Evolutionary conservation across 2,797 vertebrate species (phyloP), one percentile per base, ranked within the genome.

Genomic region (Diglossa cyanea): DNA sequence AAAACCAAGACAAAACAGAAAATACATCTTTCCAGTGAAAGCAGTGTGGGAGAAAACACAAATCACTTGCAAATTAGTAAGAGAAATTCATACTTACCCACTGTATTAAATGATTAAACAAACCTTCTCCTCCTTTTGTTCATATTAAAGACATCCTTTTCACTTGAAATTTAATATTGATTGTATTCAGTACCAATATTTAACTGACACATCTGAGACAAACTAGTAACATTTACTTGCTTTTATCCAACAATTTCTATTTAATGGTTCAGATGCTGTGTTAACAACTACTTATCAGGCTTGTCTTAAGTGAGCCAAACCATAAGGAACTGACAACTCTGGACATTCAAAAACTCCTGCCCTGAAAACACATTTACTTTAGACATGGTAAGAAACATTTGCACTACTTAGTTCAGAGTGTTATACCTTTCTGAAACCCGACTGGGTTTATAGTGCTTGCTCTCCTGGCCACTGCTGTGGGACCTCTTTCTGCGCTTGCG

Each of bases 401-500:
- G 76, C 25, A 24, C 47, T 90, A 35, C 71, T 87, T 76, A 96
- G n/a, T 75, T 76, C 48, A 94, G 91, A 86, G 50, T 54, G 51
- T 97, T 97, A 98, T 98, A 99, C 99, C 98, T 98, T n/a, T 99
- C 99, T 63, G 97, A 97, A 40, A 97, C 76, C 91, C 98, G 97
- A 89, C 75, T 96, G 84, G 97, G 77, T 97, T 98, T 98, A 88
- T 98, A 98, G 82, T 97, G 98, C 62, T 98, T 98, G 93, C 99
- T 99, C 93, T 99, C 99, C 63, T 98, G 98, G 62, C 99, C 99
- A 30, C 99, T 99, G 97, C 99, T 99, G 80, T 98, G 98, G 6
- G 99, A 99, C 80, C 97, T 97, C 84, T 97, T 98, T 61, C 97
- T 98, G 48, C 99, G 97, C 66, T 99, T 99, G 35, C 96, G 98